Evolutionary conservation across 2,888 invertebrate genomes (phyloP), one percentile per base, ranked within the genome.

Genomic region (Drosophila crucigera): DNA sequence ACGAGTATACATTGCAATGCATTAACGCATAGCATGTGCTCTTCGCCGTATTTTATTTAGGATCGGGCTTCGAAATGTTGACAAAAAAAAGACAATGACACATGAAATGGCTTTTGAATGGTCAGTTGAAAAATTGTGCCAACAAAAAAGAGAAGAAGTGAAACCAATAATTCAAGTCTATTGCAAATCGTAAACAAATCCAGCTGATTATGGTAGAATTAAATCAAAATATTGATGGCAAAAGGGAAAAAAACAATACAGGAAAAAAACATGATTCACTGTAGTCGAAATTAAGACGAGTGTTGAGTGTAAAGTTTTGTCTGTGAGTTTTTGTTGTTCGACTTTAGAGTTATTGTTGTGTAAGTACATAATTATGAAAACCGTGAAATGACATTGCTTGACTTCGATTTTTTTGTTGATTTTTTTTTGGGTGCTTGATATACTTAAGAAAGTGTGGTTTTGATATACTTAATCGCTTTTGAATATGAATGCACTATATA

Each of bases 21-120:
- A 71, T 67, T 74, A 65, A 72, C 70, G 76, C 58, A 83, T 68
- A 76, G 77, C 73, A 77, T 84, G 83, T 86, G 86, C 84, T 86
- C 77, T 88, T 86, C 83, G 80, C 81, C 74, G 76, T 82, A 82
- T 85, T 90, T 89, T 90, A 90, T 90, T 88, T 79, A 76, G 92
- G 92, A 92, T 86, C 80, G 83, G 92, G 92, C 92, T 90, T 78
- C 73, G 79, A 89, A 84, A 85, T 86, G 91, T 91, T 91, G 90
- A 65, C 47, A 47, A 75, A 85, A 82, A 85, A 82, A 83, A 85
- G 84, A 88, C 89, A 91, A 90, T 92, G 92, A 89, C 85, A 91
- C 91, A 91, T 92, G 92, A 92, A 92, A 92, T 92, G 92, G 92
- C 89, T 92, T 92, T 92, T 92, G 81, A 91, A 92, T 92, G 92